Conservation (phyloP, 2,113 vertebrate genomes). For the Sinosuthora webbiana region DNA sequence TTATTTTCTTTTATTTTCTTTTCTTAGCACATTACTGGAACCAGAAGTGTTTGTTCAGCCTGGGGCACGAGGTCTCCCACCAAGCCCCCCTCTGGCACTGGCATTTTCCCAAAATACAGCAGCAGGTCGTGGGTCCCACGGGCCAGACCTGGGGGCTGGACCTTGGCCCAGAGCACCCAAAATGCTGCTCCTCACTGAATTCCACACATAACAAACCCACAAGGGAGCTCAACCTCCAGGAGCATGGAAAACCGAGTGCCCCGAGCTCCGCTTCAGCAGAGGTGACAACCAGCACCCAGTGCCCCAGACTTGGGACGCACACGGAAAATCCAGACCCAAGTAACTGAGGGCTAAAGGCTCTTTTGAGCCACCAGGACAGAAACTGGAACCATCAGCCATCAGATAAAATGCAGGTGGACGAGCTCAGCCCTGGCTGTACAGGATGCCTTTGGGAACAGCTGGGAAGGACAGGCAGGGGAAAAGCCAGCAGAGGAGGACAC, state of each 20-base stretch:
- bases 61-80: neutral
- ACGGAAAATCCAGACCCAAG: neutral
- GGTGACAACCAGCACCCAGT: neutral
- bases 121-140: neutral
- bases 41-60: conserved; percentile 16
- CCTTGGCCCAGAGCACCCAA: neutral
- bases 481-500: neutral
- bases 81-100: neutral
- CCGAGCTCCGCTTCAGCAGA: neutral
- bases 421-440: neutral
- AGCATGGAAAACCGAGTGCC: neutral
- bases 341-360: neutral
- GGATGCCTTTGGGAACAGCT: neutral
- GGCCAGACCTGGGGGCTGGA: neutral
- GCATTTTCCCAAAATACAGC: neutral
- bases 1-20: neutral
- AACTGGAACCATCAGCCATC: neutral
- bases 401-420: neutral
- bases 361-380: neutral
- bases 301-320: neutral
- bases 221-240: neutral
- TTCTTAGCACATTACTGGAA: neutral
- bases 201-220: neutral
- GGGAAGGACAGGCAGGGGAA: neutral
- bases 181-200: neutral